These are phyloP conservation scores for Pemphigus obesinymphae DNA, from an alignment of 1,140 invertebrate genomes.

Conservation along the genomic window DNA sequence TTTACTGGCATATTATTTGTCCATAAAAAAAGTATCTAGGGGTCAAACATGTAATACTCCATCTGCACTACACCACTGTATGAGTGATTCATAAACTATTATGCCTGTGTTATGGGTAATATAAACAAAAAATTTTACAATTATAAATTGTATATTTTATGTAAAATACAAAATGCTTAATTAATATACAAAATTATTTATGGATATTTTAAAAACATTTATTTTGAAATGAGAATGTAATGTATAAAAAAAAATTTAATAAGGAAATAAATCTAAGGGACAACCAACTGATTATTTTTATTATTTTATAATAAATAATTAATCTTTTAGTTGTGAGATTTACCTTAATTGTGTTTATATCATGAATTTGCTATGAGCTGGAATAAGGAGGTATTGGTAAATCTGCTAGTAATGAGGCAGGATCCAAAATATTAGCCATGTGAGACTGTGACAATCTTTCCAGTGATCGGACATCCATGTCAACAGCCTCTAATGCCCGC, in stretches of 20 bases:
- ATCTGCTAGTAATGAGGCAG: conserved; percentile 30
- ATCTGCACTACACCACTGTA: too few species aligned
- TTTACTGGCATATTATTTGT: too few species aligned
- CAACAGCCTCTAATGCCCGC: conserved; percentile 73
- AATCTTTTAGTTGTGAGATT: neutral
- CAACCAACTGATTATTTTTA: too few species aligned
- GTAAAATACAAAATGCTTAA: too few species aligned
- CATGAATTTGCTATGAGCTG: conserved; percentile 23
- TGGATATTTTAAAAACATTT: neutral
- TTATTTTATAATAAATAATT: neutral
- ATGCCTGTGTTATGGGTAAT: too few species aligned
- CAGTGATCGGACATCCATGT: conserved; percentile 70
- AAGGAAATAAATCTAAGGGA: neutral
- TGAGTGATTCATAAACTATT: too few species aligned
- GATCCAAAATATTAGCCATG: conserved; percentile 46
- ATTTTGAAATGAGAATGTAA: too few species aligned
- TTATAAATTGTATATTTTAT: too few species aligned
- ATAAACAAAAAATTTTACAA: too few species aligned
- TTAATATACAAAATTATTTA: neutral
- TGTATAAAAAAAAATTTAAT: too few species aligned
- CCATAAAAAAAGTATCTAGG: too few species aligned
- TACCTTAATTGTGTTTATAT: conserved; percentile 12
- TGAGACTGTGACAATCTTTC: conserved; percentile 44
- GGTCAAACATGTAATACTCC: too few species aligned
- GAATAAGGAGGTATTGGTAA: conserved; percentile 35